phyloP scores from a whole-genome alignment of 2,113 vertebrate genomes.

The Gavia stellata region DNA sequence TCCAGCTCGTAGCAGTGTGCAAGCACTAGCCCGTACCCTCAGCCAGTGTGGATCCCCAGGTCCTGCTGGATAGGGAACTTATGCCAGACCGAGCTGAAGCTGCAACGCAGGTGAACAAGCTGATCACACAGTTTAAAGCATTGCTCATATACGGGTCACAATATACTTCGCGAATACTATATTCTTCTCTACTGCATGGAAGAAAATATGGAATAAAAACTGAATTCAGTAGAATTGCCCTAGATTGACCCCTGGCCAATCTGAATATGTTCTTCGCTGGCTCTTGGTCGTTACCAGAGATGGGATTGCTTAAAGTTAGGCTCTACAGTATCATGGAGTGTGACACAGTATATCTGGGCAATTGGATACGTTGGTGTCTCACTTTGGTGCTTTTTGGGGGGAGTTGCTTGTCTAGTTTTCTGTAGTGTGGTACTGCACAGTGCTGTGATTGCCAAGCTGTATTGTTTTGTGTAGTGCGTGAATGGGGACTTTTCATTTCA shows the following conservation, averaged over 20 bases:
- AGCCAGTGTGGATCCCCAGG: fast-evolving
- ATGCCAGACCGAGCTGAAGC: background rate
- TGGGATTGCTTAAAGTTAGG: background rate
- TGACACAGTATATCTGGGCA: background rate
- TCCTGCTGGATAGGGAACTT: fast-evolving
- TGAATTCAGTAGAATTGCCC: background rate
- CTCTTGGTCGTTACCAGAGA: background rate
- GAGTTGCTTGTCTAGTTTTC: background rate
- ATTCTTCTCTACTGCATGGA: background rate
- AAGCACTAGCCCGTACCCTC: background rate
- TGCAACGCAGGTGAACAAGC: background rate
- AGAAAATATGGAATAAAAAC: background rate
- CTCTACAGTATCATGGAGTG: background rate
- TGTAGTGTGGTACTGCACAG: background rate
- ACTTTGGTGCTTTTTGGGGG: background rate
- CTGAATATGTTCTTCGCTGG: background rate
- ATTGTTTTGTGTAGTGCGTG: conserved; percentile 1
- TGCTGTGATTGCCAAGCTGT: background rate
- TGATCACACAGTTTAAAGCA: background rate
- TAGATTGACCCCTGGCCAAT: background rate
- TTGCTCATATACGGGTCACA: background rate
- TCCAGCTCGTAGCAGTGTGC: background rate
- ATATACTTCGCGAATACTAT: fast-evolving
- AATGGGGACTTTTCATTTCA: conserved; percentile 21
- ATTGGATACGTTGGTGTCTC: background rate